phyloP scores from a whole-genome alignment of 2,113 vertebrate species.

The Entomyzon cyanotis region DNA sequence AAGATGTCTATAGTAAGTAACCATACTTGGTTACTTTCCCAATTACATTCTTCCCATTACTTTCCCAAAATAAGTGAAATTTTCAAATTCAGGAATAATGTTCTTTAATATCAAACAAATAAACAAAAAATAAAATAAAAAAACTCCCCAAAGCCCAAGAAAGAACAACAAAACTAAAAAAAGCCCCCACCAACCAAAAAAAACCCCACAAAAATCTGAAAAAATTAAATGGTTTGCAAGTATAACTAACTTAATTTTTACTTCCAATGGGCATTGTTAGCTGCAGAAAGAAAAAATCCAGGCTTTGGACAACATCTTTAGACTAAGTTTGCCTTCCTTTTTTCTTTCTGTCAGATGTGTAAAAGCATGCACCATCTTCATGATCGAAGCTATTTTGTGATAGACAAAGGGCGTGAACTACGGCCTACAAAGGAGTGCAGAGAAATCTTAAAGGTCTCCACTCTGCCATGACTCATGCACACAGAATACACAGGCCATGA shows the following conservation, averaged over 20 bases:
- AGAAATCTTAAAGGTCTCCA: not conserved
- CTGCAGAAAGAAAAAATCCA: not conserved
- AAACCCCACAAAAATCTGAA: not conserved
- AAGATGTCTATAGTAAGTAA: not conserved
- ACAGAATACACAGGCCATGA: not conserved
- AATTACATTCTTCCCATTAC: not conserved
- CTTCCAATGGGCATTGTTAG: not conserved
- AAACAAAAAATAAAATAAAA: not conserved
- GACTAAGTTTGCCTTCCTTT: not conserved
- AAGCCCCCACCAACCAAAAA: not conserved
- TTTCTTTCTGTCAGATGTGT: not conserved
- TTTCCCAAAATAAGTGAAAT: not conserved
- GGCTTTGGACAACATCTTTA: not conserved
- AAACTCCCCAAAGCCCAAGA: not conserved
- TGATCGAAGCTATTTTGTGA: not conserved
- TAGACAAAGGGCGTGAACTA: not conserved
- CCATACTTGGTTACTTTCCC: not conserved
- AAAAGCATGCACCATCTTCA: not conserved
- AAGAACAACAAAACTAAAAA: not conserved
- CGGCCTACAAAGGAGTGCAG: accelerated
- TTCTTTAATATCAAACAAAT: not conserved
- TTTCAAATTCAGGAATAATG: not conserved
- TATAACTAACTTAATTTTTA: not conserved
- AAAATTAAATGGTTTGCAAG: not conserved
- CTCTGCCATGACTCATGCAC: not conserved